phyloP scores from a whole-genome alignment of 2,113 vertebrate genomes.

The Aegithalos caudatus region DNA sequence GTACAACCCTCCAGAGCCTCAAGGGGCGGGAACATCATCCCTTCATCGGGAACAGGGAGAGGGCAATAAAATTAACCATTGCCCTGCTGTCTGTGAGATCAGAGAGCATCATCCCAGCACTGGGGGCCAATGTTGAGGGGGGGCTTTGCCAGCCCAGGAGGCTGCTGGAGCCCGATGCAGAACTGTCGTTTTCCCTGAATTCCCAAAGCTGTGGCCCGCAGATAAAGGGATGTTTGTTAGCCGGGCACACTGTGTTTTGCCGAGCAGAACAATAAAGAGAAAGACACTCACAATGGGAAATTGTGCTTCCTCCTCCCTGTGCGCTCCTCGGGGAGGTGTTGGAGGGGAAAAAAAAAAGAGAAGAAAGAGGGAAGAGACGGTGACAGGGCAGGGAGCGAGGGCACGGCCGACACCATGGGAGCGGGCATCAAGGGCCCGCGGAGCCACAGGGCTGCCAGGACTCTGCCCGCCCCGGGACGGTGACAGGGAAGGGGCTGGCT shows the following conservation, averaged over 20 bases:
- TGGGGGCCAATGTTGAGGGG: accelerated
- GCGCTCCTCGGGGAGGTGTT: slow-evolving; percentile 49
- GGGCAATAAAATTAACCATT: neutral
- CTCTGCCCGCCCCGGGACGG: accelerated
- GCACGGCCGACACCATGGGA: neutral
- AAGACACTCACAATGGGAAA: slow-evolving; percentile 75
- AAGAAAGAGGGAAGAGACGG: slow-evolving; percentile 18
- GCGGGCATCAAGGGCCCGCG: accelerated
- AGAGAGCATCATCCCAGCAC: accelerated
- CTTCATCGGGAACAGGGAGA: accelerated
- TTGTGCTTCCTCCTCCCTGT: slow-evolving; percentile 72
- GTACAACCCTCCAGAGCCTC: accelerated
- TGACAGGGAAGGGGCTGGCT: neutral
- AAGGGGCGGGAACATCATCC: neutral
- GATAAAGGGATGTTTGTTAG: slow-evolving; percentile 64
- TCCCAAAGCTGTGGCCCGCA: neutral
- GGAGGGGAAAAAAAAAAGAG: neutral
- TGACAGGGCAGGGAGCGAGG: neutral
- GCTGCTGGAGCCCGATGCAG: neutral
- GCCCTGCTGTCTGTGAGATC: neutral
- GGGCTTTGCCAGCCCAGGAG: neutral
- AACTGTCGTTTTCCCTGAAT: neutral
- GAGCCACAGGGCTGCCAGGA: neutral
- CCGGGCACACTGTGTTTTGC: slow-evolving; percentile 39
- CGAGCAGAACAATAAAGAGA: slow-evolving; percentile 71